Percentiles rank a stretch among this genome's conserved stretches.
These are phyloP conservation scores for Conus ventricosus DNA, from an alignment of 1,140 invertebrate species.

Conservation along the genomic window DNA sequence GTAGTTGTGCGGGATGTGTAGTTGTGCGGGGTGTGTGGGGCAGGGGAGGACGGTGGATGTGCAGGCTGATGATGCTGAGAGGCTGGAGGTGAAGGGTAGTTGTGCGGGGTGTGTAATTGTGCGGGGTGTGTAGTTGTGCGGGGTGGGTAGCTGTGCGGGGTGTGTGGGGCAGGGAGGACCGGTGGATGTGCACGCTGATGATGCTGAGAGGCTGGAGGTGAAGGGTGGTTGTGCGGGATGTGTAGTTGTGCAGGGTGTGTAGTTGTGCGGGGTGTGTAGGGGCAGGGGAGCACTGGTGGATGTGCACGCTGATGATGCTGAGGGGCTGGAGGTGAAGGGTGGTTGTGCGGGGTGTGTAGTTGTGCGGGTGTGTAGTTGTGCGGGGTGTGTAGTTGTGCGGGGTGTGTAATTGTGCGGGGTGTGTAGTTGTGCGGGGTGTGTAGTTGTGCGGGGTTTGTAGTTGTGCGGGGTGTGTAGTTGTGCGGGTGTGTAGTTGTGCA, in stretches of 20 bases:
- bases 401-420: too few species aligned
- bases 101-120: background rate
- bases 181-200: conserved; percentile 64
- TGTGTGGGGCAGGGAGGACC: conserved; percentile 58
- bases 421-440: too few species aligned
- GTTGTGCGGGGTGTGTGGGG: background rate
- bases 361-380: too few species aligned
- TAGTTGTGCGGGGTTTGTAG: too few species aligned
- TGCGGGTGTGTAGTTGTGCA: background rate
- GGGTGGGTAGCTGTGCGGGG: background rate
- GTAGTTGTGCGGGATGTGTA: too few species aligned
- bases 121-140: background rate
- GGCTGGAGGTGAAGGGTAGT: conserved; percentile 47
- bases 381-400: too few species aligned
- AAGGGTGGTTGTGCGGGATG: conserved; percentile 39
- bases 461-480: too few species aligned
- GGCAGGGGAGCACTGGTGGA: conserved; percentile 62
- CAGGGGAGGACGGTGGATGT: conserved; percentile 65
- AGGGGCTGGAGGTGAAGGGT: conserved; percentile 48
- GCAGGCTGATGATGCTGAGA: conserved; percentile 60
- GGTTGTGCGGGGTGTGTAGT: background rate
- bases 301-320: conserved; percentile 63
- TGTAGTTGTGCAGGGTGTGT: background rate
- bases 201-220: conserved; percentile 59
- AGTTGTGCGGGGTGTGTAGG: background rate